Evolutionary conservation across 2,113 vertebrate species (phyloP), one percentile per base, ranked within the genome.

Genomic region (Ictidomys tridecemlineatus): DNA sequence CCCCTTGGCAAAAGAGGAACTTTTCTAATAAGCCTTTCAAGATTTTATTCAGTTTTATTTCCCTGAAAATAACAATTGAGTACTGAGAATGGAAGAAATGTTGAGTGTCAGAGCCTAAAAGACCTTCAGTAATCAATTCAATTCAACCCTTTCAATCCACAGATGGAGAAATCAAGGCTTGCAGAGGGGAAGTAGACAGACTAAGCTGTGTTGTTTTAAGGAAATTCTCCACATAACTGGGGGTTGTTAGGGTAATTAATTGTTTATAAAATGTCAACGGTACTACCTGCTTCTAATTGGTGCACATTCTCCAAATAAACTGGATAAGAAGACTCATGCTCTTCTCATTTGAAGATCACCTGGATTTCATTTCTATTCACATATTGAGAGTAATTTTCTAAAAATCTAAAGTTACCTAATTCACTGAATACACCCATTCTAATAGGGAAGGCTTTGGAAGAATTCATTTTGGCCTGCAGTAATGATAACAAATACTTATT

Each of bases 151-250:
- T 45, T 85, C 58, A 96, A 89, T 16, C 2, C 34, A 91, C n/a
- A 78, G 87, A 63, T 85, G 28, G 53, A 89, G 69, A 91, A 85
- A 91, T 42, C n/a, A 69, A 91, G 53, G 53, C 12, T 30, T 39
- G 82, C 8, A 77, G 26, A 94, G 16, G 14, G 16, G 16, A 45
- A 80, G 24, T 69, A 34, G 16, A 30, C 82, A 85, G 24, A 14
- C 42, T 37, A 93, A 91, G 14, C 39, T 72, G 26, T 87, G 58
- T 95, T 90, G 56, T 73, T 89, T 88, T 69, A 67, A 97, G 37
- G 86, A 95, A 91, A 93, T 91, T 96, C 78, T 93, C 48, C 10
- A 91, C 51, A 61, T 97, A 77, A 51, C 56, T 96, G 11, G 61
- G 24, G 45, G 16, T 37, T 79, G 56, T 87, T 88, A 93, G 48